A percentile compares a stretch with the other conserved stretches of the same genome.
phyloP scores from a whole-genome alignment of 1,140 invertebrate species.

The Diprion similis region DNA sequence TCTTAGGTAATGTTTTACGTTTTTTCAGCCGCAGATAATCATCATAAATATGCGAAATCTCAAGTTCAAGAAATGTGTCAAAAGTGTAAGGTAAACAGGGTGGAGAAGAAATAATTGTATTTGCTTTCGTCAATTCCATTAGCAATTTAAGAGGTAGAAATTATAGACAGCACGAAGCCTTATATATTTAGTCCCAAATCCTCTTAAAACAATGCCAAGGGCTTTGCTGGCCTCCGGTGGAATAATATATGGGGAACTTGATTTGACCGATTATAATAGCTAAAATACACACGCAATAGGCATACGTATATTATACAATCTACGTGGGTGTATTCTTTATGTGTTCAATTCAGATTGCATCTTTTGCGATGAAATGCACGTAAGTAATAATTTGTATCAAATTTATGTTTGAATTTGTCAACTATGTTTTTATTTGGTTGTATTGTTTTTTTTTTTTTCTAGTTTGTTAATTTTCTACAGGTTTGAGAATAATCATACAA shows the following conservation, averaged over 20 bases:
- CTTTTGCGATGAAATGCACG: no score
- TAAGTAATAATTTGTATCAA: no score
- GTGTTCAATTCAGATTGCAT: no score
- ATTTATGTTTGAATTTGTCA: no score
- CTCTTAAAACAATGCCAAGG: conserved; percentile 18
- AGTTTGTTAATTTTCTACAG: no score
- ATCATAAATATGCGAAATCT: not conserved
- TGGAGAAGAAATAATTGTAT: conserved; percentile 24
- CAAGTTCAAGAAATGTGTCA: conserved; percentile 25
- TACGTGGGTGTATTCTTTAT: no score
- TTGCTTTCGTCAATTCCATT: conserved; percentile 11
- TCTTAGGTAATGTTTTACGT: no score
- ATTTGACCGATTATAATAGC: not conserved
- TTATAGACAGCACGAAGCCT: conserved; percentile 32
- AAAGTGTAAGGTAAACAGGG: conserved; percentile 32
- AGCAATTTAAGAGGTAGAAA: conserved; percentile 2
- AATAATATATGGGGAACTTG: not conserved
- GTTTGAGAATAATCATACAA: no score
- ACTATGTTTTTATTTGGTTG: no score
- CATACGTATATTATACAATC: no score
- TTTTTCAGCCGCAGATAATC: conserved; percentile 2
- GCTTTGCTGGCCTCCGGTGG: conserved; percentile 6
- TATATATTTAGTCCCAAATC: conserved; percentile 26
- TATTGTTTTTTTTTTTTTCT: no score
- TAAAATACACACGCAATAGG: no score